Evolutionary conservation across 2,797 vertebrate species (phyloP).

Genomic region (Pangasius krempfi): DNA sequence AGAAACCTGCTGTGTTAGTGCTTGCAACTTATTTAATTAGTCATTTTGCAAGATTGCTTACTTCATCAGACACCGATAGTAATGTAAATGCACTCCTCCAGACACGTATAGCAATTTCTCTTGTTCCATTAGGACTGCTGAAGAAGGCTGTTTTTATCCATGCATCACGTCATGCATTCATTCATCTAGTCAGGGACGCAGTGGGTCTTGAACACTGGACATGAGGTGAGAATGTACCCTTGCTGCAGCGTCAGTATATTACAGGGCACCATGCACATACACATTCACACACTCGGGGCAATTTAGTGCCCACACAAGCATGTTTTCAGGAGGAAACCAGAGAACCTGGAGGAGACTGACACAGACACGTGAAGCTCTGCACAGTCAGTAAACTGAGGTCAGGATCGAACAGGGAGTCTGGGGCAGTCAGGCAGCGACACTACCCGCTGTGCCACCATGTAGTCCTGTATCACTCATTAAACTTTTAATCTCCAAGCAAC

Average conservation of each 20-base stretch:
- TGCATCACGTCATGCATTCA: background rate
- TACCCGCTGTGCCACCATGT: background rate
- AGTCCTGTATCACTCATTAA: background rate
- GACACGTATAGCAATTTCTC: background rate
- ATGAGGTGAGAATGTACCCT: background rate
- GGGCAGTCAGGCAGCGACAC: background rate
- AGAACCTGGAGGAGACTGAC: background rate
- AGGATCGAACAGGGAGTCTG: background rate
- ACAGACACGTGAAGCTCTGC: background rate
- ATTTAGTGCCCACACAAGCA: background rate
- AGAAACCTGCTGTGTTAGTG: constrained; percentile 1
- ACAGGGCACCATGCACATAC: background rate
- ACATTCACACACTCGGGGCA: background rate
- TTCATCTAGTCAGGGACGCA: background rate
- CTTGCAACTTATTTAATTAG: background rate
- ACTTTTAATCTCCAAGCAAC: background rate
- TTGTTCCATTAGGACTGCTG: background rate
- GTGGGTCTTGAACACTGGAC: background rate
- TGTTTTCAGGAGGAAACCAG: background rate
- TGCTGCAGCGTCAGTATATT: background rate
- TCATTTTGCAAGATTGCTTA: background rate
- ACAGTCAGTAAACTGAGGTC: background rate
- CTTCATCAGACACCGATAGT: background rate
- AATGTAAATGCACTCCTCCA: background rate
- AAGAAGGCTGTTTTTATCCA: background rate